Evolutionary conservation across 2,113 vertebrate genomes (phyloP), one percentile per base, ranked within the genome.

Genomic region (Thunnus thynnus): DNA sequence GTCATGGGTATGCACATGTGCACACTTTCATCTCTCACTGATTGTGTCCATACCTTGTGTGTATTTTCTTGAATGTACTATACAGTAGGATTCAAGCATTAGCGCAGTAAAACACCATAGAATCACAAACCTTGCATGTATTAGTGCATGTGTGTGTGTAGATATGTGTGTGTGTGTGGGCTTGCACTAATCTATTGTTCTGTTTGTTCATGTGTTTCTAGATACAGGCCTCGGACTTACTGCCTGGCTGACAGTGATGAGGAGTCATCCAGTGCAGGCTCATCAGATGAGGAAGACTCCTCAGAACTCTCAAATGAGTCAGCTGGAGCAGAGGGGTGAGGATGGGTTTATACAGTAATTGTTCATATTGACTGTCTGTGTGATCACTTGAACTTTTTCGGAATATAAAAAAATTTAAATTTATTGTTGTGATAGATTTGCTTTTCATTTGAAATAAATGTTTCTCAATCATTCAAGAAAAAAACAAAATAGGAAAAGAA

Each of bases 221-320:
- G 95, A 70, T 64, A 52, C 96, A 99, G 98, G 88, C 98, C 96
- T 36, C 95, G 98, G 82, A 96, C 96, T 0, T 99, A 97, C 92
- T 99, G 97, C 89, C 95, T 99, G 82, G 98, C 98, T 1, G 97
- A 99, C 91, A 99, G 98, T 0, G 98, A 99, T 58, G 98, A 99
- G 85, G 98, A 99, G 86, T 99, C 98, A 0, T 99, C 98, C 81
- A 99, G 98, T 0, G 98, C 98, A 0, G 98, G 98, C 16, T 99
- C 98, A 13, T 99, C 98, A 0, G 98, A 99, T 30, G 98, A 99
- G 72, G 98, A 99, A 0, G 97, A 98, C 69, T 91, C 95, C 44
- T 95, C 96, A 2, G 98, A 99, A 68, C 46, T 95, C 85, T 97
- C 97, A 27, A 95, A 93, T 50, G 86, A 96, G 50, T 76, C 94